Evolutionary conservation across 1,140 invertebrate genomes (phyloP).

Genomic region (Formica exsecta): DNA sequence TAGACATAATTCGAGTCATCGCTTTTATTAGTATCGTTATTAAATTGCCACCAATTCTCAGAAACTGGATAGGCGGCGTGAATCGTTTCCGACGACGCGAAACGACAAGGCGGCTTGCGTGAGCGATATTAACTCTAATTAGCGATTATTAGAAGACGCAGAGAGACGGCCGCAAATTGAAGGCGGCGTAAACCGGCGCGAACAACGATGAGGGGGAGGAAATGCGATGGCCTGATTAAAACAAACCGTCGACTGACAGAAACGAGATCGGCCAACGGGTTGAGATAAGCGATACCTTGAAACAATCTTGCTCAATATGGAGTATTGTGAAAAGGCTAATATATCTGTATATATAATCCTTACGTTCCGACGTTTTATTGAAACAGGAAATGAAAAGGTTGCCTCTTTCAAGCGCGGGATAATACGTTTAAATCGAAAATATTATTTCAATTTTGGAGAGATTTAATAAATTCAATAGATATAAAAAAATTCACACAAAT

Average conservation of each 20-base stretch:
- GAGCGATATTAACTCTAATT: constrained; percentile 57
- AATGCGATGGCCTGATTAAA: constrained; percentile 48
- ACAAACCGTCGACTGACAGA: constrained; percentile 43
- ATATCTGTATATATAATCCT: not conserved
- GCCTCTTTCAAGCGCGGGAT: not conserved
- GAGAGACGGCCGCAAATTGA: constrained; percentile 57
- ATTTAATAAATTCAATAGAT: not conserved
- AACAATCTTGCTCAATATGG: constrained; percentile 11
- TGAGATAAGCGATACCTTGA: constrained; percentile 44
- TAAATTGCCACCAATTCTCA: constrained; percentile 35
- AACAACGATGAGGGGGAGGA: not conserved
- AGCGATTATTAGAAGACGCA: constrained; percentile 57
- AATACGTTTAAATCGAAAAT: not conserved
- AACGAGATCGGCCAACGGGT: constrained; percentile 46
- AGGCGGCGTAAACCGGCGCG: constrained; percentile 45
- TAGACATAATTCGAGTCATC: not conserved
- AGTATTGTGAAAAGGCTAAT: constrained; percentile 11
- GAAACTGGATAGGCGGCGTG: constrained; percentile 41
- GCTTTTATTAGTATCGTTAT: constrained; percentile 7
- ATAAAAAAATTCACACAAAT: not conserved
- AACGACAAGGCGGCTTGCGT: constrained; percentile 25
- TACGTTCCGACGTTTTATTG: not conserved
- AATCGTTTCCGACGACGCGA: constrained; percentile 37
- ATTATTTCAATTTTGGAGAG: not conserved
- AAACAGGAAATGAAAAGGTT: not conserved